Conservation (phyloP, 2,797 vertebrate species). For the Bradypus variegatus region DNA sequence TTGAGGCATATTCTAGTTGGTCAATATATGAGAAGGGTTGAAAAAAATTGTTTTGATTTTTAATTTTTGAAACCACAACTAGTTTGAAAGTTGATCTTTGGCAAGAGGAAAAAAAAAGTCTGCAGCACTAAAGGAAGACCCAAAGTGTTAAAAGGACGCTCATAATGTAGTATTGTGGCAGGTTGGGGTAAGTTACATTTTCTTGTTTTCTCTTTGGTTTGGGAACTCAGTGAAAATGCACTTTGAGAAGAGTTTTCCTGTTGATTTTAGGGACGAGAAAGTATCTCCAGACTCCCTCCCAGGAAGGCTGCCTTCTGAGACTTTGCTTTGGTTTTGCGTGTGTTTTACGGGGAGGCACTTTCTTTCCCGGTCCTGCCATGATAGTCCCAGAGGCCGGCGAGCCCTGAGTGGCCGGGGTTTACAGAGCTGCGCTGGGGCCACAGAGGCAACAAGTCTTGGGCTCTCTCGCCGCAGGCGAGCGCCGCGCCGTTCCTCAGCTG, state of each 20-base stretch:
- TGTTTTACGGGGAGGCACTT: neutral
- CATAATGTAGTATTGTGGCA: slow-evolving; percentile 71
- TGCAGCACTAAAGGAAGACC: slow-evolving; percentile 68
- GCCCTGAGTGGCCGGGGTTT: neutral
- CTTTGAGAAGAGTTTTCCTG: slow-evolving; percentile 50
- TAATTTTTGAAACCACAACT: neutral
- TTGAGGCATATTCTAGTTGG: slow-evolving; percentile 62
- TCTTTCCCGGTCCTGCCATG: neutral
- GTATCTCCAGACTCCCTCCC: slow-evolving; percentile 35
- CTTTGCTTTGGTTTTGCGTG: neutral
- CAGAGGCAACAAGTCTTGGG: slow-evolving; percentile 69
- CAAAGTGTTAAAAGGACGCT: slow-evolving; percentile 57
- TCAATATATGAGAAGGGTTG: slow-evolving; percentile 42
- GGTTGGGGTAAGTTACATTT: slow-evolving; percentile 73
- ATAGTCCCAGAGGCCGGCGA: neutral
- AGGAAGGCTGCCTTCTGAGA: slow-evolving; percentile 38
- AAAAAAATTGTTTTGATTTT: neutral
- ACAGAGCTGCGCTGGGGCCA: neutral
- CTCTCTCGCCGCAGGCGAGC: slow-evolving; percentile 29
- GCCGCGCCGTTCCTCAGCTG: neutral
- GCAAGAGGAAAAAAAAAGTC: slow-evolving; percentile 61
- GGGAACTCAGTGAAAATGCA: slow-evolving; percentile 51
- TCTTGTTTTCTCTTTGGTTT: slow-evolving; percentile 62
- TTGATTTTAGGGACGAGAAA: slow-evolving; percentile 54
- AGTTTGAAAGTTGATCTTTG: slow-evolving; percentile 66